These are phyloP conservation scores for Quiscalus mexicanus DNA, from an alignment of 2,113 vertebrate genomes.

Conservation along the genomic window DNA sequence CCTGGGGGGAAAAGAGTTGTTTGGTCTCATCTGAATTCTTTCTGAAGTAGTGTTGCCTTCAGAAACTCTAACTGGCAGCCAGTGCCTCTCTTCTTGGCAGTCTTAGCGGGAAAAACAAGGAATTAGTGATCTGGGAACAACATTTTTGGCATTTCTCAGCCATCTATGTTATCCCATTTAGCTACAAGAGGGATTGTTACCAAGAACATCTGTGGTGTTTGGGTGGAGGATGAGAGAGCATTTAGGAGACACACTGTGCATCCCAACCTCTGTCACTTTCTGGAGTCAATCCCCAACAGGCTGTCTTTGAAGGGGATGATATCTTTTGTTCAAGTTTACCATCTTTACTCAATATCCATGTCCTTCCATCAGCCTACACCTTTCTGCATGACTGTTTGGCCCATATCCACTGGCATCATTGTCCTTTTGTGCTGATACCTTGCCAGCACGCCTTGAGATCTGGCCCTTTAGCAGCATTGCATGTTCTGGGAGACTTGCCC, in stretches of 20 bases:
- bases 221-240: not conserved
- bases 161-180: not conserved
- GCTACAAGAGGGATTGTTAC: not conserved
- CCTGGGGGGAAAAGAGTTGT: not conserved
- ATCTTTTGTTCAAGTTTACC: not conserved
- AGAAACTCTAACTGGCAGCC: constrained; percentile 6
- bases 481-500: not conserved
- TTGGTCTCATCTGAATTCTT: constrained; percentile 31
- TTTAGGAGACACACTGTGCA: not conserved
- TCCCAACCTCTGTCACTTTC: not conserved
- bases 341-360: not conserved
- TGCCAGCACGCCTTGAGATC: not conserved
- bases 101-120: not conserved
- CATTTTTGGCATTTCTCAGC: constrained; percentile 7
- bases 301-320: not conserved
- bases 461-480: not conserved
- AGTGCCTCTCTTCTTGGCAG: constrained; percentile 25
- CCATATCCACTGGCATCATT: not conserved
- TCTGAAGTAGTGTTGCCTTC: not conserved
- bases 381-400: not conserved
- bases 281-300: not conserved
- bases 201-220: not conserved
- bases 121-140: not conserved
- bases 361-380: not conserved
- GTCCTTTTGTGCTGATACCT: not conserved